These are phyloP conservation scores for Melanotaenia nigrans DNA, from an alignment of 2,797 vertebrate species.

Conservation along the genomic window DNA sequence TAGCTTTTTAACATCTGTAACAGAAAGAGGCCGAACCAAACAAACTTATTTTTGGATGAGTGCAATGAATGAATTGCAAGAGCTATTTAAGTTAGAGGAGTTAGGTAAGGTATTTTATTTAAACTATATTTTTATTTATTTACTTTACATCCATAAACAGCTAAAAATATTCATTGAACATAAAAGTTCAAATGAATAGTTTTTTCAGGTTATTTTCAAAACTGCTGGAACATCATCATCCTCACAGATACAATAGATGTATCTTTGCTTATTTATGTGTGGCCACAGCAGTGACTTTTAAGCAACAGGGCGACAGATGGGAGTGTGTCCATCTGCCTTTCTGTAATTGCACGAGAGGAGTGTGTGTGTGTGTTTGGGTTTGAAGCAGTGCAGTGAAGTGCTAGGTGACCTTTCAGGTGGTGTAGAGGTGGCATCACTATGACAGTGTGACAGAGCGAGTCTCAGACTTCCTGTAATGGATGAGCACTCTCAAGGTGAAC, in stretches of 20 bases:
- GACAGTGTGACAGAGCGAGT: constrained; percentile 86
- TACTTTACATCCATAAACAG: too few species aligned
- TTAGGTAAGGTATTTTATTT: too few species aligned
- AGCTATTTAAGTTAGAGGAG: too few species aligned
- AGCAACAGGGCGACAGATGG: constrained; percentile 67
- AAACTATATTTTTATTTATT: too few species aligned
- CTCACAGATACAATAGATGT: constrained; percentile 7
- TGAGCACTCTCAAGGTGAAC: constrained; percentile 86
- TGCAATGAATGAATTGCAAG: too few species aligned
- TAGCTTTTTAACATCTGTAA: too few species aligned
- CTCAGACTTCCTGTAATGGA: constrained; percentile 84
- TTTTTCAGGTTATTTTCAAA: constrained; percentile 9
- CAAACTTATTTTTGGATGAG: too few species aligned
- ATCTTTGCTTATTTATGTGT: constrained; percentile 50
- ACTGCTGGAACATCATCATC: constrained; percentile 11
- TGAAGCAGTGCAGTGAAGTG: constrained; percentile 67
- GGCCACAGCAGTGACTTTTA: constrained; percentile 56
- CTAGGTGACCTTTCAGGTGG: constrained; percentile 83
- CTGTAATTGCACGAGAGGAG: constrained; percentile 49
- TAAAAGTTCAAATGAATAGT: too few species aligned
- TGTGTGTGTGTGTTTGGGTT: constrained; percentile 46
- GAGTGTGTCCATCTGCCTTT: constrained; percentile 60
- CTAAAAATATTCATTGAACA: too few species aligned
- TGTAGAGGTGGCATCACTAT: constrained; percentile 80
- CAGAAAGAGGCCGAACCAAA: too few species aligned